Conservation (phyloP, 2,113 vertebrate species). For the Pontoporia blainvillei region DNA sequence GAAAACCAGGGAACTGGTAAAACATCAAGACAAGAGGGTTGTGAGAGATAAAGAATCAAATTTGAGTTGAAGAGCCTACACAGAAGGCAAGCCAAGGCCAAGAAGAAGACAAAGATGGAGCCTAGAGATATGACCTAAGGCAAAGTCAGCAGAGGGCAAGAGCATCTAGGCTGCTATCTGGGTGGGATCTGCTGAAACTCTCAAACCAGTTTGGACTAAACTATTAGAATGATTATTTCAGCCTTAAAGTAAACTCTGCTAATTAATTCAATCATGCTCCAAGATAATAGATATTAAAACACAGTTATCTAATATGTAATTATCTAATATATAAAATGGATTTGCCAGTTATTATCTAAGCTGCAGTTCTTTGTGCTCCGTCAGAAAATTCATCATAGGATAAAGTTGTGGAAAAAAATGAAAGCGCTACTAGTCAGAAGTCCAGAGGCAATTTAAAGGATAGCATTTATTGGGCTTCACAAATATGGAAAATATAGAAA, state of each 20-base stretch:
- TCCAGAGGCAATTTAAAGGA: constrained; percentile 2
- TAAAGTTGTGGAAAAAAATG: background rate
- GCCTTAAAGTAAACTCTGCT: background rate
- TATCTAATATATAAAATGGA: background rate
- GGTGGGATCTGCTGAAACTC: too few species aligned
- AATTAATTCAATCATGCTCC: background rate
- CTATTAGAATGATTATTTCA: background rate
- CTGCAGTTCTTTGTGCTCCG: background rate
- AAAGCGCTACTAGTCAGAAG: background rate
- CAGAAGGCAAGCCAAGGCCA: background rate
- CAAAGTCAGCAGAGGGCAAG: background rate
- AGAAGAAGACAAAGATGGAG: background rate
- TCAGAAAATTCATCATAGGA: background rate
- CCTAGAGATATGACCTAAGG: background rate
- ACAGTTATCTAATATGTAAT: background rate
- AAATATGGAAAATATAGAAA: constrained; percentile 6
- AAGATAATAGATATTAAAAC: constrained; percentile 10
- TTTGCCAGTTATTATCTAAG: background rate
- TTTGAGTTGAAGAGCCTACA: background rate
- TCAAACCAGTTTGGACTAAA: background rate
- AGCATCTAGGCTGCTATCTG: background rate
- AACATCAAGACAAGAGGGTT: background rate
- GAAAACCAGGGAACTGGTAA: background rate
- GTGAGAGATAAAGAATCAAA: background rate
- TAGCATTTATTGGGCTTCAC: background rate